Evolutionary conservation across 2,888 invertebrate genomes (phyloP), one percentile per base, ranked within the genome.

Genomic region (Darwinula stevensoni): DNA sequence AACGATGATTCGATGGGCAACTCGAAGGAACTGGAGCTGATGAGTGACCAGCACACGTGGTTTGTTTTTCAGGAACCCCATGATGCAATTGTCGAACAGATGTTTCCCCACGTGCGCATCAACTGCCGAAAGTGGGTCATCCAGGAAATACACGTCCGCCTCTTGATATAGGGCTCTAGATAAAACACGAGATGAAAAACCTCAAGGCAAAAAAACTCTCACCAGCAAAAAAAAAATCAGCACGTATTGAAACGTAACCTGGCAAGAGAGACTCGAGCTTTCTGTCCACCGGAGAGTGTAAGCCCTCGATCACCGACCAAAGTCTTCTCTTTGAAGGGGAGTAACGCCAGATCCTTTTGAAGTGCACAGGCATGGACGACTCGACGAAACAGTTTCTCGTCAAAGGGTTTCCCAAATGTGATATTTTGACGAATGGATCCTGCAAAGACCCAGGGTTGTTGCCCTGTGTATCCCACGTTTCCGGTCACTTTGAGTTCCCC

Each of bases 51-150:
- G 51, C 30, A 78, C 57, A 1, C 69, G 63, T 5, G 71, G 67
- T 47, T 70, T 68, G n/a, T 60, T 57, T 27, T 56, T 56, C 34
- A 78, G 49, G 41, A 65, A 65, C 58, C 40, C 67, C 37, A 48
- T 51, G 34, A 73, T 65, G 33, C 71, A 74, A 48, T 69, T 61
- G 31, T 84, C 74, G 52, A 84, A 86, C 40, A 86, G 57, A 50
- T 78, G 73, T 3, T 73, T 65, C 2, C 80, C 76, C 2, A 86
- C 84, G 47, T 75, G 73, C 0, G 80, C 65, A 53, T 86, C 86
- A 11, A 86, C 84, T 0, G 84, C 84, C 36, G 78, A 72, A 18
- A 86, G 54, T 1, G 86, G 84, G 55, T 86, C 86, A 49, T 86
- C 86, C 33, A 86, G 53, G 28, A 76, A 51, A 47, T 80, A 84